A percentile compares a stretch with the other conserved stretches of the same genome.
Evolutionary conservation across 1,140 invertebrate genomes (phyloP).

Genomic region (Lordiphosa mommai): DNA sequence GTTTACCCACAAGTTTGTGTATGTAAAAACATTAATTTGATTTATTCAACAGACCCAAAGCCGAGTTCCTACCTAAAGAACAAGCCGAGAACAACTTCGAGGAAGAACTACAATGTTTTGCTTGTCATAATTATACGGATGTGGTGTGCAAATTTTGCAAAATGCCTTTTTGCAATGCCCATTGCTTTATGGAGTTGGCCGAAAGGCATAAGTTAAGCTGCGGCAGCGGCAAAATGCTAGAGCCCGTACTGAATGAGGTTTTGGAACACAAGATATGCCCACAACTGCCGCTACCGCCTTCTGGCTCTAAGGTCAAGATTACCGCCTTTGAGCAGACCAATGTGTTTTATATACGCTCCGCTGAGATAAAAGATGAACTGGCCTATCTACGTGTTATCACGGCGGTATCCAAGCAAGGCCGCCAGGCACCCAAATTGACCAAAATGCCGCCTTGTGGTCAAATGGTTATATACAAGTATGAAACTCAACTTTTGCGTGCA

Average conservation of each 20-base stretch:
- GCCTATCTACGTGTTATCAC: conserved; percentile 43
- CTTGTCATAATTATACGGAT: conserved; percentile 32
- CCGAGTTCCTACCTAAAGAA: too few species aligned
- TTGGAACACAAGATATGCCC: not conserved
- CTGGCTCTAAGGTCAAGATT: conserved; percentile 42
- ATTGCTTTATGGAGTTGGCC: conserved; percentile 23
- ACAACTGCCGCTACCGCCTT: conserved; percentile 24
- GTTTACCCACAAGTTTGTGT: not conserved
- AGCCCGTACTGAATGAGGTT: not conserved
- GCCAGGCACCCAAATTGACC: conserved; percentile 14
- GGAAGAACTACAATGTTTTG: conserved; percentile 10
- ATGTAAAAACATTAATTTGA: not conserved
- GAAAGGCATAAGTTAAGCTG: conserved; percentile 26
- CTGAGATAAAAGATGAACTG: conserved; percentile 21
- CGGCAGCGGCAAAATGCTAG: not conserved
- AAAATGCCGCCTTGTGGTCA: conserved; percentile 44
- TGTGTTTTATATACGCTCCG: conserved; percentile 58
- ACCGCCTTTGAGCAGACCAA: conserved; percentile 63
- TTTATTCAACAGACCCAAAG: too few species aligned
- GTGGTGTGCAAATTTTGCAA: conserved; percentile 31
- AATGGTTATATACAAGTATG: conserved; percentile 47
- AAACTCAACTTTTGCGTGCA: conserved; percentile 40
- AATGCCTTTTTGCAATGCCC: conserved; percentile 41
- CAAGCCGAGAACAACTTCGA: too few species aligned
- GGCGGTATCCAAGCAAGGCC: conserved; percentile 23